A percentile compares a stretch with the other conserved stretches of the same genome.
phyloP scores from a whole-genome alignment of 2,888 invertebrate species.

The Cyclophora albipunctata region DNA sequence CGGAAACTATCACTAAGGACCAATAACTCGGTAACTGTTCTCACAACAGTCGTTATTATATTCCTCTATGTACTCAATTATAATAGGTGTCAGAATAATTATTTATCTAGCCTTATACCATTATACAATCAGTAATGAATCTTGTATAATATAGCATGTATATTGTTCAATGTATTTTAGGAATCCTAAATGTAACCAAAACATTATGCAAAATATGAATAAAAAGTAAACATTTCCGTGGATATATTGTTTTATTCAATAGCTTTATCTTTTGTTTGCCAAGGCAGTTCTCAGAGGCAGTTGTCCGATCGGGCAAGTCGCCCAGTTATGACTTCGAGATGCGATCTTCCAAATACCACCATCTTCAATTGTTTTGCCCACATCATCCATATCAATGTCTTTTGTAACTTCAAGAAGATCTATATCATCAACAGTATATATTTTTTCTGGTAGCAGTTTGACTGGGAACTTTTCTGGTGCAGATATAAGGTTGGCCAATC shows the following conservation, averaged over 20 bases:
- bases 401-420: conserved; percentile 19
- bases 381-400: conserved; percentile 8
- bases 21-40: conserved; percentile 50
- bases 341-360: conserved; percentile 49
- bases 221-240: conserved; percentile 64
- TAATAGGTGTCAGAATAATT: conserved; percentile 15
- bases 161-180: conserved; percentile 69
- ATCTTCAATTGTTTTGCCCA: conserved; percentile 9
- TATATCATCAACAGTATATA: conserved; percentile 66
- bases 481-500: conserved; percentile 51
- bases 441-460: conserved; percentile 27
- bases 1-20: conserved; percentile 51
- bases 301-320: conserved; percentile 64
- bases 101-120: conserved; percentile 12
- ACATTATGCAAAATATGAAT: conserved; percentile 71
- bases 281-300: conserved; percentile 70
- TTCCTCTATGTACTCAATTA: conserved; percentile 35
- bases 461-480: conserved; percentile 35
- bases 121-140: conserved; percentile 46
- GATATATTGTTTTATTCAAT: conserved; percentile 23
- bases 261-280: conserved; percentile 30
- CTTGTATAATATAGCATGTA: conserved; percentile 70
- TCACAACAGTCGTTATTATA: conserved; percentile 42
- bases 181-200: conserved; percentile 70
- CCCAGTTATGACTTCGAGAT: conserved; percentile 50